Evolutionary conservation across 2,113 vertebrate genomes (phyloP), one percentile per base, ranked within the genome.

Genomic region (Verasper variegatus): DNA sequence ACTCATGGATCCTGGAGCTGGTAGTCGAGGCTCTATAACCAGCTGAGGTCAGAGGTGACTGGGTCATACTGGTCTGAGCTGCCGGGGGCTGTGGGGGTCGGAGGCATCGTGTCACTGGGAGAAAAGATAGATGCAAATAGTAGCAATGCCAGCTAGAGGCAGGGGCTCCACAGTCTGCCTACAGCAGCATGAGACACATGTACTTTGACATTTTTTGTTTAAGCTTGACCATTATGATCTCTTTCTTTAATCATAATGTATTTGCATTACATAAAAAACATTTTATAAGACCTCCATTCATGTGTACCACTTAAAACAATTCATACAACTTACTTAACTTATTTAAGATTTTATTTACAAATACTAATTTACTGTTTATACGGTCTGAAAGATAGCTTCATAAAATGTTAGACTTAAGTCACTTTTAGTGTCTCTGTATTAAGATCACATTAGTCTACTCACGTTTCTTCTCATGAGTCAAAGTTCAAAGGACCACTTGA

Each of bases 21-120:
- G 47, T 68, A 74, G 66, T 31, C 21, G 55, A 88, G 61, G 54
- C 56, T 65, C 47, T 42, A 42, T 55, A 13, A 18, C 60, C 62
- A n/a, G 62, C 66, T 40, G 63, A 78, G 84, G 86, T 89, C 81
- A 85, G 72, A 88, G 86, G 88, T 76, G 65, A 90, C 81, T 85
- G 82, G 88, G 90, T 88, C 89, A 89, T 15, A 3, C 61, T 61
- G 55, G 60, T 76, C 59, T 83, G 60, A 84, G 74, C 81, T 56
- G 75, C 51, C 4, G 23, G 56, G 42, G 61, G 42, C 67, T 47
- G 47, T 31, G 67, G 81, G 51, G 81, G 55, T 60, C 17, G 42
- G 35, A 78, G 23, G 63, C 58, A 3, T 49, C 45, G 17, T 18
- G 18, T 81, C 24, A 70, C 3, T 35, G 27, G n/a, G 23, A 14